These are phyloP conservation scores for Nemotelus pantherinus DNA, from an alignment of 2,888 invertebrate genomes.

Conservation along the genomic window DNA sequence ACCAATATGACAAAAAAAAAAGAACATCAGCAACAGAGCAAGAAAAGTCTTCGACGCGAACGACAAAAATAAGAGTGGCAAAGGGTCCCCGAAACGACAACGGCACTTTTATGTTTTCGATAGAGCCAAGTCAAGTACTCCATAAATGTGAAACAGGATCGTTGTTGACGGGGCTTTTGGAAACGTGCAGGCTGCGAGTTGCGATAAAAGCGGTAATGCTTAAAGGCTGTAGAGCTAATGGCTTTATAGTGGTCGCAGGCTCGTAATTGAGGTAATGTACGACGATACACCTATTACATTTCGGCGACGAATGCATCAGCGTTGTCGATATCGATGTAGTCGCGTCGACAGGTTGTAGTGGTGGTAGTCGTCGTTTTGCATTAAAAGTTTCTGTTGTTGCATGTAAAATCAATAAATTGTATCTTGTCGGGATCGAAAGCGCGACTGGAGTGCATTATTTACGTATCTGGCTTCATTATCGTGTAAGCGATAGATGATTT, in stretches of 20 bases:
- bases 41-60: neutral
- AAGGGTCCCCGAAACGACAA: neutral
- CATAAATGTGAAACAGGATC: neutral
- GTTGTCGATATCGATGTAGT: no score
- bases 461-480: no score
- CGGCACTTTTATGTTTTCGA: constrained; percentile 32
- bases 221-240: constrained; percentile 22
- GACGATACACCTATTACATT: neutral
- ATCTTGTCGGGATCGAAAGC: neutral
- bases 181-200: neutral
- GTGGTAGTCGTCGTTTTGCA: constrained; percentile 10
- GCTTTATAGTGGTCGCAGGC: constrained; percentile 10
- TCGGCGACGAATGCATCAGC: neutral
- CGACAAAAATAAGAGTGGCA: neutral
- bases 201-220: constrained; percentile 17
- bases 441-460: neutral
- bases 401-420: constrained; percentile 4
- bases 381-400: constrained; percentile 2
- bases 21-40: neutral
- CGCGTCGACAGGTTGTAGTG: neutral
- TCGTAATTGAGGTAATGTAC: constrained; percentile 4
- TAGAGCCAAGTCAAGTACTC: neutral
- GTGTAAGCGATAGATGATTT: no score
- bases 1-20: no score
- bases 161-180: neutral